Evolutionary conservation across 2,797 vertebrate genomes (phyloP).

Genomic region (Poecilia gillii): DNA sequence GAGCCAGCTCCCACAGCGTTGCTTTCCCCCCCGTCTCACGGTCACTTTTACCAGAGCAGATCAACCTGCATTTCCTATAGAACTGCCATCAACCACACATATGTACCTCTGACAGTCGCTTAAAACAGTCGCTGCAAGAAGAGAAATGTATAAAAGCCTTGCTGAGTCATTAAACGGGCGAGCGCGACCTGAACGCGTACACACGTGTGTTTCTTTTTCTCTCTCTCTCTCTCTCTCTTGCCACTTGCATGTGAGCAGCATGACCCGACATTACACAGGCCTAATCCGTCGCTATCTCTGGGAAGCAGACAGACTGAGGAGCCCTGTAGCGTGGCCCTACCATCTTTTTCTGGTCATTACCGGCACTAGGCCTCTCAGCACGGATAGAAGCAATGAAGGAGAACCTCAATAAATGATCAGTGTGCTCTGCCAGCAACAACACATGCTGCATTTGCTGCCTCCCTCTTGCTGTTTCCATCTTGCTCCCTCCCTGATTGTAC

Average conservation of each 20-base stretch:
- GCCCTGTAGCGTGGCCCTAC: constrained; percentile 61
- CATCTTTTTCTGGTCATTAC: constrained; percentile 74
- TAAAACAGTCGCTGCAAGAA: constrained; percentile 18
- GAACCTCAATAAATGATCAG: constrained; percentile 77
- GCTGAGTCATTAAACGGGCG: constrained; percentile 53
- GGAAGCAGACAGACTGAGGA: constrained; percentile 61
- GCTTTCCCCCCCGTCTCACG: constrained; percentile 32
- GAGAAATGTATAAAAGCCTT: constrained; percentile 47
- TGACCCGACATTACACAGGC: constrained; percentile 56
- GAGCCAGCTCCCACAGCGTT: constrained; percentile 43
- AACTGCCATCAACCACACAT: constrained; percentile 18
- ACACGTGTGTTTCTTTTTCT: constrained; percentile 24
- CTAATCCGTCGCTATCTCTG: constrained; percentile 70
- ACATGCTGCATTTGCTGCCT: constrained; percentile 56
- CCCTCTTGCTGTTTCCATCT: constrained; percentile 54
- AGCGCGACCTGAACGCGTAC: constrained; percentile 33
- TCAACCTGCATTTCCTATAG: constrained; percentile 27
- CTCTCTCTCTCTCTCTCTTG: too few relatives aligned
- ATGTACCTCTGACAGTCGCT: not conserved
- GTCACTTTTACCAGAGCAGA: constrained; percentile 24
- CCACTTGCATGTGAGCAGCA: constrained; percentile 46
- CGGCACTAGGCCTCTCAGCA: constrained; percentile 58
- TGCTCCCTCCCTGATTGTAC: constrained; percentile 44
- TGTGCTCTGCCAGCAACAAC: constrained; percentile 56
- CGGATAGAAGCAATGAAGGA: constrained; percentile 70